Percentiles rank a stretch among this genome's conserved stretches.
These are phyloP conservation scores for Desoria tigrina DNA, from an alignment of 2,888 invertebrate genomes.

Conservation along the genomic window DNA sequence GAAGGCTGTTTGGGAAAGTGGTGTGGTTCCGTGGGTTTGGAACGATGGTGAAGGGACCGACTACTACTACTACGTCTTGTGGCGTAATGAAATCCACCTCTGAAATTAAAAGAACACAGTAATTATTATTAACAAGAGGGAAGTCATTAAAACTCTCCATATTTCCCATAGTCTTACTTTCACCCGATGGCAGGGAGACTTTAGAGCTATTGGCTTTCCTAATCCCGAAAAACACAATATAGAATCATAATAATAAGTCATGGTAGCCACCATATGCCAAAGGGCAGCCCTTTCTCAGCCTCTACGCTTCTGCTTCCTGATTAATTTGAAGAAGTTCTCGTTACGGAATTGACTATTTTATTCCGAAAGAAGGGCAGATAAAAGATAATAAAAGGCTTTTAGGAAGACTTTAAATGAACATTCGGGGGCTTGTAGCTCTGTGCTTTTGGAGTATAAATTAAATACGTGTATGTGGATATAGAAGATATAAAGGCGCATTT, in stretches of 20 bases:
- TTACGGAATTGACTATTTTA: neutral
- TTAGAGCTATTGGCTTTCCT: no score
- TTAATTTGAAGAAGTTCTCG: conserved; percentile 6
- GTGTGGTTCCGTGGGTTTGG: neutral
- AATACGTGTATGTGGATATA: neutral
- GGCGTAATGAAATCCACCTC: conserved; percentile 8
- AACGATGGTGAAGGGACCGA: conserved; percentile 1
- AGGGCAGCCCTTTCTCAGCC: neutral
- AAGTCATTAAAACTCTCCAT: conserved; percentile 2
- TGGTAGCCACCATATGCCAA: no score
- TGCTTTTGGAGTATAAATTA: neutral
- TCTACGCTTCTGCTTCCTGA: neutral
- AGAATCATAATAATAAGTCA: no score
- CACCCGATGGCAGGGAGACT: no score
- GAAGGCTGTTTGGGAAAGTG: no score
- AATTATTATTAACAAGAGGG: conserved; percentile 22
- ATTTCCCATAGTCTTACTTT: neutral
- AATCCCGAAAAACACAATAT: no score
- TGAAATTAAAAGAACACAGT: conserved; percentile 15
- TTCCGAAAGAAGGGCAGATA: conserved; percentile 21
- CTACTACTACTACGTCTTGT: conserved; percentile 4
- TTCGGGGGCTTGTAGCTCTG: neutral
- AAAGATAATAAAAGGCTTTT: conserved; percentile 44
- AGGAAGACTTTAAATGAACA: conserved; percentile 35
- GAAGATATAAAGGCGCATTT: neutral